Conservation (phyloP, 2,888 invertebrate genomes). For the Cryptocephalus primarius region DNA sequence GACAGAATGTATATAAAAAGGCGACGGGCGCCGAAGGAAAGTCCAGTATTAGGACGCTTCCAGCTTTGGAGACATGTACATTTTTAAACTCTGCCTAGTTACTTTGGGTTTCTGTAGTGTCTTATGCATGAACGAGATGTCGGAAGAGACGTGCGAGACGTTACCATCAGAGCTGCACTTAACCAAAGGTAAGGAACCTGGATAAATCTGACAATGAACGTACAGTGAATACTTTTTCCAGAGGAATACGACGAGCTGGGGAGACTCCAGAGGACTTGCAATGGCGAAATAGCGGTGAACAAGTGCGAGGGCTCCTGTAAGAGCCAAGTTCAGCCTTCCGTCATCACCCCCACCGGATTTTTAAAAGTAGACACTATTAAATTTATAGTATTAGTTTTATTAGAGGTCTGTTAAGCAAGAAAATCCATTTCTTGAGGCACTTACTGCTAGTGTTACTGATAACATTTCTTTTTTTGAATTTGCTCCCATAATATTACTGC, state of each 20-base stretch:
- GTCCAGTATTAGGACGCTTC: constrained; percentile 8
- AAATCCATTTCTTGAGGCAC: too few species aligned
- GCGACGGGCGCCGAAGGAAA: constrained; percentile 2
- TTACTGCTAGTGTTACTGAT: too few species aligned
- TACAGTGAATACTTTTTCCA: constrained; percentile 28
- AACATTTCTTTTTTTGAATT: too few species aligned
- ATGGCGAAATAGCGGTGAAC: constrained; percentile 79
- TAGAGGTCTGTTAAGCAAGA: too few species aligned
- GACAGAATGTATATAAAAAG: constrained; percentile 8
- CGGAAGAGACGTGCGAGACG: constrained; percentile 75
- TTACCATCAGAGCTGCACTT: constrained; percentile 77
- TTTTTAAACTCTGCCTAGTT: constrained; percentile 16
- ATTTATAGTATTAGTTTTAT: too few species aligned
- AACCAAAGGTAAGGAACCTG: constrained; percentile 56
- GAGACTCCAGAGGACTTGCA: constrained; percentile 74
- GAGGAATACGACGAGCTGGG: constrained; percentile 85
- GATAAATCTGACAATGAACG: too few species aligned
- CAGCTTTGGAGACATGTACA: constrained; percentile 13
- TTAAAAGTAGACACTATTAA: too few species aligned
- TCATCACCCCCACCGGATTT: constrained; percentile 79
- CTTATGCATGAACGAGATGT: constrained; percentile 25
- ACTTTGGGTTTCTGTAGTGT: constrained; percentile 17
- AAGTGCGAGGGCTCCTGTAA: constrained; percentile 90
- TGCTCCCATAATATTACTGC: too few species aligned
- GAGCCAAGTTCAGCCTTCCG: constrained; percentile 86